Conservation (phyloP, 2,888 invertebrate species). For the Apocheima hispidaria region DNA sequence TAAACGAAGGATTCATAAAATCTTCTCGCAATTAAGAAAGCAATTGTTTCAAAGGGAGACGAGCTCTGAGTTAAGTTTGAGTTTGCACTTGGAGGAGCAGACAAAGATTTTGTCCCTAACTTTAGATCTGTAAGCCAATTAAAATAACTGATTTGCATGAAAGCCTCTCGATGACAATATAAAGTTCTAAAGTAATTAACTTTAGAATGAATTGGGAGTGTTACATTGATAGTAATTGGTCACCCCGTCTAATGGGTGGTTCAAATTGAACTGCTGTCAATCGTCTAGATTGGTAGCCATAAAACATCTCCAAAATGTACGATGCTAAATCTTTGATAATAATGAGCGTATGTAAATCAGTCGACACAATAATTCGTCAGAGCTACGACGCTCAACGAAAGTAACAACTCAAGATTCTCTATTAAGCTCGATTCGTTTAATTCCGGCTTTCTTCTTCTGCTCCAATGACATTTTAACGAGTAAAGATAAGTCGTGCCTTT, state of each 20-base stretch:
- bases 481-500: conserved; percentile 19
- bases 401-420: conserved; percentile 41
- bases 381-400: conserved; percentile 29
- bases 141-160: not conserved
- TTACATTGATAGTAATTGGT: not conserved
- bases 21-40: conserved; percentile 15
- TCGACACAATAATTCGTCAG: conserved; percentile 17
- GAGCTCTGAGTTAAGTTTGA: conserved; percentile 27
- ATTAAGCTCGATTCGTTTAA: conserved; percentile 30
- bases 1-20: conserved; percentile 25
- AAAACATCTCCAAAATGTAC: conserved; percentile 2
- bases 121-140: conserved; percentile 7
- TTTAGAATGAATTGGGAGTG: not conserved
- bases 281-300: not conserved
- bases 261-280: not conserved
- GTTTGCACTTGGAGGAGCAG: conserved; percentile 24
- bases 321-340: conserved; percentile 25
- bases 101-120: not conserved
- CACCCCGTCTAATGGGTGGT: not conserved
- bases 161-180: not conserved
- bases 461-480: conserved; percentile 16
- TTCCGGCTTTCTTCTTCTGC: conserved; percentile 20
- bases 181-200: not conserved
- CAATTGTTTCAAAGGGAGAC: conserved; percentile 17
- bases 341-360: conserved; percentile 37